These are phyloP conservation scores for Hyposoter dolosus DNA, from an alignment of 2,888 invertebrate species.

Conservation along the genomic window DNA sequence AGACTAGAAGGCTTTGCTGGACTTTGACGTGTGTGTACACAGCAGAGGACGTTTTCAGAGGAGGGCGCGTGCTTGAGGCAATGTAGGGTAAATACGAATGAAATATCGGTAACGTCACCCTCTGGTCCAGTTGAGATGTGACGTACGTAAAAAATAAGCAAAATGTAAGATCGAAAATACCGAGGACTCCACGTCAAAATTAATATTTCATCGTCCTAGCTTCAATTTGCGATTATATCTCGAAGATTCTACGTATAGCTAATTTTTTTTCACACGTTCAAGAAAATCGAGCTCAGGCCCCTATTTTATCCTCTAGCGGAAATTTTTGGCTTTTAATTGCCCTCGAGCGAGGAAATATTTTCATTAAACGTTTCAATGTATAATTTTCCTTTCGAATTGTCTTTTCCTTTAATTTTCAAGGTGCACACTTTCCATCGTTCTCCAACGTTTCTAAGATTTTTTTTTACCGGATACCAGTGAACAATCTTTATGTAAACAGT, in stretches of 20 bases:
- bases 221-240: not conserved
- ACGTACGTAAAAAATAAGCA: constrained; percentile 50
- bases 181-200: not conserved
- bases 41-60: constrained; percentile 18
- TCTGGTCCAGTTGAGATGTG: constrained; percentile 54
- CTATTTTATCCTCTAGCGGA: no score
- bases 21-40: constrained; percentile 36
- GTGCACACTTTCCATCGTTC: not conserved
- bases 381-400: not conserved
- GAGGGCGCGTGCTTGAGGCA: constrained; percentile 61
- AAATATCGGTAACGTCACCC: constrained; percentile 77
- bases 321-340: no score
- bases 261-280: no score
- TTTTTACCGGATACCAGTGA: not conserved
- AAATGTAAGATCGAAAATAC: constrained; percentile 4
- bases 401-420: not conserved
- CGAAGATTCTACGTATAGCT: no score
- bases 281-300: no score
- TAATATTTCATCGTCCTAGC: not conserved
- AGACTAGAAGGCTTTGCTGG: constrained; percentile 33
- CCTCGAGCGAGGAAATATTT: not conserved
- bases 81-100: constrained; percentile 77
- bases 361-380: not conserved
- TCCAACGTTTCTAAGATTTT: not conserved
- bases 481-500: not conserved